Percentiles rank a stretch among this genome's conserved stretches.
phyloP scores from a whole-genome alignment of 2,113 vertebrate species.

The Neogale vison region DNA sequence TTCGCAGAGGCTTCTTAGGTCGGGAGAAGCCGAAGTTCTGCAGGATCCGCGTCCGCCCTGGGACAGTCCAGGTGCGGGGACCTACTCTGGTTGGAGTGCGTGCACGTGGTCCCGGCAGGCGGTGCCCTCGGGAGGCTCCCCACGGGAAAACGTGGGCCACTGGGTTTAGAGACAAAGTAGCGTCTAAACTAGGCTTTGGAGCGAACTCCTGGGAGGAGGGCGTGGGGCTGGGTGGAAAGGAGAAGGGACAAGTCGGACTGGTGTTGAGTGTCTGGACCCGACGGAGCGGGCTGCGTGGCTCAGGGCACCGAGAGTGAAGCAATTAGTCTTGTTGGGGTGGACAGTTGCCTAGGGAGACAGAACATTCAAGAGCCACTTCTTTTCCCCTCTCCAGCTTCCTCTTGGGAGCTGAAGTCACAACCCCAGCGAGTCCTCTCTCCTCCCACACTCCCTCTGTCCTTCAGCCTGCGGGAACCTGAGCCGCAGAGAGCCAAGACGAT shows the following conservation, averaged over 20 bases:
- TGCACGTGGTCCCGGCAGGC: not conserved
- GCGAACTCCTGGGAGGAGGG: not conserved
- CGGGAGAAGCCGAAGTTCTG: not conserved
- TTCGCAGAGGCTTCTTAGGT: not conserved
- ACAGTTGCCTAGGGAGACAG: constrained; percentile 62
- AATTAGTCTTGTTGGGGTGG: constrained; percentile 28
- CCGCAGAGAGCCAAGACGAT: not conserved
- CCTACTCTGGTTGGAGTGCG: not conserved
- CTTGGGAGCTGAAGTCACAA: constrained; percentile 62
- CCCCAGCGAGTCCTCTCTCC: not conserved
- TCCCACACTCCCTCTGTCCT: not conserved
- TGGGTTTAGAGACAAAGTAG: not conserved
- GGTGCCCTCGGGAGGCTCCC: not conserved
- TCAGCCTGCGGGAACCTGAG: not conserved
- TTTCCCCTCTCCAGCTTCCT: constrained; percentile 27
- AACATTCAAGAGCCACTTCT: constrained; percentile 55
- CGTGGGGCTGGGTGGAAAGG: not conserved
- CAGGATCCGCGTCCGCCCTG: not conserved
- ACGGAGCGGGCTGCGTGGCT: not conserved
- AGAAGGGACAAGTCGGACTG: not conserved
- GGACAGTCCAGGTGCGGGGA: not conserved
- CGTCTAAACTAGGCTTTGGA: not conserved
- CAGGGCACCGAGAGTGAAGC: not conserved
- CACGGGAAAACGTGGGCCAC: not conserved
- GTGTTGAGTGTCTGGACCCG: not conserved